Conservation (phyloP, 2,888 invertebrate genomes). For the Plagiodera versicolora region DNA sequence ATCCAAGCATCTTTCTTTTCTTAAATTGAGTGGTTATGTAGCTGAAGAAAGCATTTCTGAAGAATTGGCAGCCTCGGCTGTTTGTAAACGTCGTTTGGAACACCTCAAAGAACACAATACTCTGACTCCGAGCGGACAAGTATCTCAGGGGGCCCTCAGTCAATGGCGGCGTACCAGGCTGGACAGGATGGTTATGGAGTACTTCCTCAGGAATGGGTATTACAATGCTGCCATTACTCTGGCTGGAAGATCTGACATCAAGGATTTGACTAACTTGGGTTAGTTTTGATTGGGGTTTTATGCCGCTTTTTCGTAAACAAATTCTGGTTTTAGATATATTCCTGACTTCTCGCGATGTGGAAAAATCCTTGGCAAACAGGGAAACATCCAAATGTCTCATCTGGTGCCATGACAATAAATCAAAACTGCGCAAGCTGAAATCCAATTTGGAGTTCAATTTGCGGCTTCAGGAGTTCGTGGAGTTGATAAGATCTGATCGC, state of each 20-base stretch:
- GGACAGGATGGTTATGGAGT: constrained; percentile 96
- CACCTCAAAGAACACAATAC: constrained; percentile 78
- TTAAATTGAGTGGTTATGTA: too few relatives aligned
- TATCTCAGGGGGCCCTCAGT: constrained; percentile 62
- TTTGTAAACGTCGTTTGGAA: constrained; percentile 89
- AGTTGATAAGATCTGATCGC: constrained; percentile 83
- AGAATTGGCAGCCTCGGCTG: constrained; percentile 86
- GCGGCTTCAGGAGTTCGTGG: constrained; percentile 91
- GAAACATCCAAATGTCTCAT: constrained; percentile 87
- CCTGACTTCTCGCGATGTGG: constrained; percentile 80
- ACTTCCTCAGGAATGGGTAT: constrained; percentile 91
- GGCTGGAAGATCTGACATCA: constrained; percentile 76
- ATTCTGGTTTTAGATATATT: constrained; percentile 68
- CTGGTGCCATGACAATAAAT: constrained; percentile 97
- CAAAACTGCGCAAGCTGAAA: constrained; percentile 89
- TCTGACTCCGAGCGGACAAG: constrained; percentile 49
- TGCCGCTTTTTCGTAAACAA: not conserved
- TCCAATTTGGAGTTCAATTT: constrained; percentile 96
- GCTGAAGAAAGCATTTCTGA: constrained; percentile 92
- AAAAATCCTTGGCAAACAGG: constrained; percentile 76
- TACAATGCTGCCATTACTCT: constrained; percentile 91
- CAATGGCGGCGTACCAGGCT: constrained; percentile 86
- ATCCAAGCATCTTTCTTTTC: too few relatives aligned
- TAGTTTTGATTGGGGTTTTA: constrained; percentile 16
- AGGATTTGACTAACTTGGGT: constrained; percentile 92